A percentile compares a stretch with the other conserved stretches of the same genome.
Conservation (phyloP, 1,140 invertebrate genomes). For the Conopomorpha cramerella region DNA sequence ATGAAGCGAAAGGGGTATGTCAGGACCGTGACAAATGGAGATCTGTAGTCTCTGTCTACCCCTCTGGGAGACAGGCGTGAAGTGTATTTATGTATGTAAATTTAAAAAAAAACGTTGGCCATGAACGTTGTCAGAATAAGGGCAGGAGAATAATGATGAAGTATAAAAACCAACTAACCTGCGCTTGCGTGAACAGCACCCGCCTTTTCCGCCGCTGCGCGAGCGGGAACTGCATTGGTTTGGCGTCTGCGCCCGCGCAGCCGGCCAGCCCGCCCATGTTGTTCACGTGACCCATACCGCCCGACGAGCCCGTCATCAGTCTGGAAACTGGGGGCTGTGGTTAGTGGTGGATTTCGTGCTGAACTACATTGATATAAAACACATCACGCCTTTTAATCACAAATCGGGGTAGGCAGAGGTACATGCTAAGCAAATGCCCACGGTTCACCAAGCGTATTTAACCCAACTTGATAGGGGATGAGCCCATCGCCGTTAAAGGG, state of each 20-base stretch:
- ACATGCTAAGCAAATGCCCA: not conserved
- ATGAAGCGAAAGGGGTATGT: too few species aligned
- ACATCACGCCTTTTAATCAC: too few species aligned
- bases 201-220: constrained; percentile 90
- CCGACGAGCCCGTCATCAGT: constrained; percentile 80
- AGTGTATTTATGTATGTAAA: not conserved
- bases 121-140: not conserved
- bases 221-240: constrained; percentile 90
- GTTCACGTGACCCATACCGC: constrained; percentile 85
- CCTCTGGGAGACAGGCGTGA: too few species aligned
- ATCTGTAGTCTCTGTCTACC: too few species aligned
- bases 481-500: too few species aligned
- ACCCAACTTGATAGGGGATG: too few species aligned
- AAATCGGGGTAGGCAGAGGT: too few species aligned
- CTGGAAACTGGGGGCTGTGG: constrained; percentile 80
- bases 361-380: too few species aligned
- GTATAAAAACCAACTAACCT: constrained; percentile 71
- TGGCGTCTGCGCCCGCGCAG: constrained; percentile 78
- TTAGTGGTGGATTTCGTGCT: constrained; percentile 7
- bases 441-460: too few species aligned
- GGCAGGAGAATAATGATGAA: too few species aligned
- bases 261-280: constrained; percentile 79
- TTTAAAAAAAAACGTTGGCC: not conserved
- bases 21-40: too few species aligned
- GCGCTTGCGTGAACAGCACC: constrained; percentile 97